Conservation (phyloP, 1,140 invertebrate species). For the Nasonia longicornis region DNA sequence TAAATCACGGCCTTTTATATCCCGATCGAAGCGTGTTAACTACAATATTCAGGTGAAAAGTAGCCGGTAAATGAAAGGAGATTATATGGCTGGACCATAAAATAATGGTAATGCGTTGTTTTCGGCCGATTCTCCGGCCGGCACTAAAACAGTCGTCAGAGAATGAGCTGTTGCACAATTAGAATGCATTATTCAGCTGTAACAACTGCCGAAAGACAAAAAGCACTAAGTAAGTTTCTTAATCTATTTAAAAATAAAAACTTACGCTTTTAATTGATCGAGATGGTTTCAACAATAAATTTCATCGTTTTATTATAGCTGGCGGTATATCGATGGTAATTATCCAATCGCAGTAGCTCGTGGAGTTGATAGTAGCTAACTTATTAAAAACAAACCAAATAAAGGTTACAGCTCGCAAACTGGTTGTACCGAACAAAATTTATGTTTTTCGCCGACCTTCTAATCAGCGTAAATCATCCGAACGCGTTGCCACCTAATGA, state of each 20-base stretch:
- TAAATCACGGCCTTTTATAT: background rate
- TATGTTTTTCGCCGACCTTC: background rate
- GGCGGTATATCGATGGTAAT: too few relatives aligned
- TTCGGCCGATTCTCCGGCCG: background rate
- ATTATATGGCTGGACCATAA: background rate
- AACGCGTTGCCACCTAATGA: background rate
- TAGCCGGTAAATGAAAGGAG: background rate
- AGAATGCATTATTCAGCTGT: background rate
- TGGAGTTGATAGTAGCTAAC: background rate
- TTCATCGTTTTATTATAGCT: too few relatives aligned
- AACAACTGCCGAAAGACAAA: background rate
- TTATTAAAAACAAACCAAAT: background rate
- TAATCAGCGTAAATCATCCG: background rate
- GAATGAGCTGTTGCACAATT: background rate
- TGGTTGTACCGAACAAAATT: background rate
- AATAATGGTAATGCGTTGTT: conserved; percentile 10
- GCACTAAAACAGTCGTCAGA: background rate
- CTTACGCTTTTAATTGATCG: too few relatives aligned
- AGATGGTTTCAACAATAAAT: too few relatives aligned
- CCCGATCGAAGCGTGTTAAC: background rate
- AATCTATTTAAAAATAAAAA: background rate
- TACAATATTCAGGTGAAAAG: conserved; percentile 8
- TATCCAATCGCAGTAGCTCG: too few relatives aligned
- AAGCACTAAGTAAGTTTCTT: background rate
- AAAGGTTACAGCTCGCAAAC: background rate